Percentiles rank a stretch among this genome's conserved stretches.
Evolutionary conservation across 2,888 invertebrate species (phyloP).

Genomic region (Tetheella fluctuosa): DNA sequence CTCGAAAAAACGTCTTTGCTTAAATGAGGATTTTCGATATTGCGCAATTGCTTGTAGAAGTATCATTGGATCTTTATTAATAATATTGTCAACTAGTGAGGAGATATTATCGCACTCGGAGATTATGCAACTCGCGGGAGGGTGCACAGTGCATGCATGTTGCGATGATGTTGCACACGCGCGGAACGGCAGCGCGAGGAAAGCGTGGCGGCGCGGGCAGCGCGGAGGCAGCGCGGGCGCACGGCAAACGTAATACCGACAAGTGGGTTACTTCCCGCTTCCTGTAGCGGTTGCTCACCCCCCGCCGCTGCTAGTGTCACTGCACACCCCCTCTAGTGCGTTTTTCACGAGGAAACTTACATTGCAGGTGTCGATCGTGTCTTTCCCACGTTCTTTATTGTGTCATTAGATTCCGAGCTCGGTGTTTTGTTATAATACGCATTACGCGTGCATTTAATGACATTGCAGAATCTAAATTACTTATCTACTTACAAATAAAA

Average conservation of each 20-base stretch:
- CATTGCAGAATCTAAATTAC: neutral
- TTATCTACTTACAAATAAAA: neutral
- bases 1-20: neutral
- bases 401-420: slow-evolving; percentile 29
- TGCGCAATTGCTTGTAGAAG: neutral
- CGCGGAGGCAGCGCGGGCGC: neutral
- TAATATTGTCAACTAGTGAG: neutral
- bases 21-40: slow-evolving; percentile 12
- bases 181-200: slow-evolving; percentile 55
- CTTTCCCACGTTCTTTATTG: slow-evolving; percentile 49
- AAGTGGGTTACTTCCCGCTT: slow-evolving; percentile 77
- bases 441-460: neutral
- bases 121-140: slow-evolving; percentile 20
- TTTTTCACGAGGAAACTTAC: slow-evolving; percentile 57
- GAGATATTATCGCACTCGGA: neutral
- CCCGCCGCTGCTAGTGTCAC: slow-evolving; percentile 13
- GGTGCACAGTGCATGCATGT: slow-evolving; percentile 27
- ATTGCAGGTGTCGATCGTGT: slow-evolving; percentile 19
- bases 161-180: slow-evolving; percentile 38
- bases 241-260: slow-evolving; percentile 57
- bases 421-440: slow-evolving; percentile 5
- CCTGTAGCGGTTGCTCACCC: slow-evolving; percentile 46
- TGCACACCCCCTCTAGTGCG: slow-evolving; percentile 16
- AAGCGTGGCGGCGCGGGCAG: slow-evolving; percentile 53
- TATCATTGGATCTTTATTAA: neutral